Evolutionary conservation across 64 coral and sea anemone species (phyloP).

Genomic region (Actinia tenebrosa): DNA sequence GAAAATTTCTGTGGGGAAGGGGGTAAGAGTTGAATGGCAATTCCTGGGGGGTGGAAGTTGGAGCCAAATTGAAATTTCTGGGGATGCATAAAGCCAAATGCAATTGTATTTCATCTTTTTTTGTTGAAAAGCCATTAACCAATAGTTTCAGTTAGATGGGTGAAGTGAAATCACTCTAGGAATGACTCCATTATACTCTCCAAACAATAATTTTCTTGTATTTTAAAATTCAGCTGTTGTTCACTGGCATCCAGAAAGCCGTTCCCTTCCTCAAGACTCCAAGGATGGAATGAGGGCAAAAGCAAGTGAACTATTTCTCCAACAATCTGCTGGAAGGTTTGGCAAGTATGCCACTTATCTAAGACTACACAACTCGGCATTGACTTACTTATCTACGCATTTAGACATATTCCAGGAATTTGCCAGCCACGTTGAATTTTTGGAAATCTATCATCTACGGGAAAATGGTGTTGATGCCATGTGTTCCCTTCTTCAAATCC

Average conservation of each 20-base stretch:
- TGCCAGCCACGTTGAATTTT: constrained; percentile 45
- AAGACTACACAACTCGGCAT: constrained; percentile 39
- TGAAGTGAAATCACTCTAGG: too few species aligned
- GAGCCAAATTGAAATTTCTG: too few species aligned
- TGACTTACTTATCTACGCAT: constrained; percentile 28
- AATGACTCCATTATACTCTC: too few species aligned
- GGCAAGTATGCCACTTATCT: constrained; percentile 52
- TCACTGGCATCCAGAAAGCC: neutral
- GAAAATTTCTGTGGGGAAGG: too few species aligned
- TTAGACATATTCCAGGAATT: constrained; percentile 29
- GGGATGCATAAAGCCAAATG: too few species aligned
- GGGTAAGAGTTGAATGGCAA: too few species aligned
- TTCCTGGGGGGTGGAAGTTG: too few species aligned
- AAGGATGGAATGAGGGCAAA: constrained; percentile 13
- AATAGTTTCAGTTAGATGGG: too few species aligned
- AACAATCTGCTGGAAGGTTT: constrained; percentile 24
- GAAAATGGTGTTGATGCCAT: constrained; percentile 42
- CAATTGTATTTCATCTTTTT: too few species aligned
- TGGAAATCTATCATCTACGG: constrained; percentile 45
- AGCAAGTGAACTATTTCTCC: constrained; percentile 20
- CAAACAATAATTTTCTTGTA: neutral
- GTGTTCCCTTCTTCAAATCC: constrained; percentile 37
- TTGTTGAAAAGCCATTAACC: too few species aligned
- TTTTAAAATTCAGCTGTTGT: neutral
- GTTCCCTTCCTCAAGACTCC: neutral